Evolutionary conservation across 2,888 invertebrate genomes (phyloP).

Genomic region (Meiosimyza decipiens): DNA sequence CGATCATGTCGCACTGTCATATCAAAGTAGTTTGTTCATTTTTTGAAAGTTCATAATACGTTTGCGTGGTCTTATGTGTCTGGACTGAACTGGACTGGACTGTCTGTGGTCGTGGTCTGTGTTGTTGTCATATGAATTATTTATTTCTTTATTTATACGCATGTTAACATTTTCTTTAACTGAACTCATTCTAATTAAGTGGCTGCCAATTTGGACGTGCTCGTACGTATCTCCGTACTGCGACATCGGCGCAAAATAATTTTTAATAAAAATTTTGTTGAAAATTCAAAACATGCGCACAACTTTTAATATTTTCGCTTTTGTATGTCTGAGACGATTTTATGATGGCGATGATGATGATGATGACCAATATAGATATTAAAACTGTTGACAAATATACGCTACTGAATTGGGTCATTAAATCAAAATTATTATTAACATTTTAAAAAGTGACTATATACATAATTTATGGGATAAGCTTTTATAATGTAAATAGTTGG

Average conservation of each 20-base stretch:
- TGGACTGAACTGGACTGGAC: conserved; percentile 14
- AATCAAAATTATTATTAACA: not conserved
- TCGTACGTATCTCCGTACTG: conserved; percentile 7
- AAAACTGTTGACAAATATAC: conserved; percentile 44
- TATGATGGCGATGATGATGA: conserved; percentile 40
- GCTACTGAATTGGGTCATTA: conserved; percentile 4
- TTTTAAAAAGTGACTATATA: no score
- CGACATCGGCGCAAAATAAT: conserved; percentile 16
- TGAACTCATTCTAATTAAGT: conserved; percentile 60
- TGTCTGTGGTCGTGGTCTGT: conserved; percentile 23
- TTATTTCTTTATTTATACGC: conserved; percentile 24
- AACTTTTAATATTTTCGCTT: conserved; percentile 58
- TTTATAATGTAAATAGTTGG: no score
- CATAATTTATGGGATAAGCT: no score
- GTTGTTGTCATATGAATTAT: conserved; percentile 7
- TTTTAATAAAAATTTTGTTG: conserved; percentile 40
- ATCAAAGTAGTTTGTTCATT: conserved; percentile 54
- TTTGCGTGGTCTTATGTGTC: conserved; percentile 20
- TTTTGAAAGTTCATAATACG: not conserved
- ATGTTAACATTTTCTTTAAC: conserved; percentile 24
- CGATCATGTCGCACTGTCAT: conserved; percentile 56
- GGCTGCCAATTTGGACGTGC: conserved; percentile 37
- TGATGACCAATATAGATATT: conserved; percentile 62
- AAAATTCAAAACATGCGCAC: conserved; percentile 55
- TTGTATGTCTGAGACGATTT: conserved; percentile 17